A percentile compares a stretch with the other conserved stretches of the same genome.
These are phyloP conservation scores for Pomatorhinus ruficollis DNA, from an alignment of 2,113 vertebrate species.

Conservation along the genomic window DNA sequence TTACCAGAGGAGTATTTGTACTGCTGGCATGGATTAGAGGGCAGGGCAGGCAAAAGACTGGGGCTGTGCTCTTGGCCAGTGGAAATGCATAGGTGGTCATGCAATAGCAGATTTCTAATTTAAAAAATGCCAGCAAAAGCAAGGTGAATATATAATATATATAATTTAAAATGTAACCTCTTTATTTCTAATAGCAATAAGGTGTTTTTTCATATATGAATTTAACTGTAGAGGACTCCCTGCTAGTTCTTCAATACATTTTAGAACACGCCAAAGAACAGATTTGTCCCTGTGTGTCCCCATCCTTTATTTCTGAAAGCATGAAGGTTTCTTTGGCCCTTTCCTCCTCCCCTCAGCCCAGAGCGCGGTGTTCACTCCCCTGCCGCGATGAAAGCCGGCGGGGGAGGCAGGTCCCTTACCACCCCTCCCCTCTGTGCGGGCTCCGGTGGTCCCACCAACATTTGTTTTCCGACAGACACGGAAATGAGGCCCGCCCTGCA, in stretches of 20 bases:
- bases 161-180: neutral
- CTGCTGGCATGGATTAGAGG: neutral
- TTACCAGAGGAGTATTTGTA: neutral
- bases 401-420: no score
- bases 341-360: neutral
- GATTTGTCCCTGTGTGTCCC: no score
- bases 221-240: neutral
- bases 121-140: neutral
- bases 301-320: neutral
- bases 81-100: neutral
- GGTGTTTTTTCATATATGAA: neutral
- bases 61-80: neutral
- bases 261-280: no score
- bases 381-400: accelerated
- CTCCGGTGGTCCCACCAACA: accelerated
- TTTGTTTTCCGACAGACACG: accelerated
- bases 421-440: accelerated
- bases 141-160: neutral
- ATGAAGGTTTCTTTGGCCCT: accelerated
- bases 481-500: neutral
- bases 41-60: neutral
- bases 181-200: neutral
- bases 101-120: neutral
- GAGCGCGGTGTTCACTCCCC: neutral
- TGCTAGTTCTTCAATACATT: neutral